Conservation (phyloP, 2,888 invertebrate species). For the Oligia latruncula region DNA sequence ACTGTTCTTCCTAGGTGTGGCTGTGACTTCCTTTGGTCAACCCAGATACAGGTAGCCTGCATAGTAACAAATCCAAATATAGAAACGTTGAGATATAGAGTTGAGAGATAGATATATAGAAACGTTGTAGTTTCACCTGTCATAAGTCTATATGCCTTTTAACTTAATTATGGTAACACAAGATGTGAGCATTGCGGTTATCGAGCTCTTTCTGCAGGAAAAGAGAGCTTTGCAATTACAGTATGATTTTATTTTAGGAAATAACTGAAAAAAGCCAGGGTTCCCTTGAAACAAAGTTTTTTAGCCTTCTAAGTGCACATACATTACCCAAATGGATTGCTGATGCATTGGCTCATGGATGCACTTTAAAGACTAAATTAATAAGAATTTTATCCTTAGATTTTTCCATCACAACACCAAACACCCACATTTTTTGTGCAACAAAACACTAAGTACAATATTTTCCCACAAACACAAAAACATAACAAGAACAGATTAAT, state of each 20-base stretch:
- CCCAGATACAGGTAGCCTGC: neutral
- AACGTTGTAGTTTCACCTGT: neutral
- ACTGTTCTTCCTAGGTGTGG: neutral
- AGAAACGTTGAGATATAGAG: neutral
- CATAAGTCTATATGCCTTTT: neutral
- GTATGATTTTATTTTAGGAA: neutral
- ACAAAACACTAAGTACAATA: neutral
- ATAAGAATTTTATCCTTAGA: neutral
- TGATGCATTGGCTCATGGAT: neutral
- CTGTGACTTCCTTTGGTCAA: neutral
- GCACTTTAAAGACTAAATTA: neutral
- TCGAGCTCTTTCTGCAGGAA: neutral
- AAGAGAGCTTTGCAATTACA: neutral
- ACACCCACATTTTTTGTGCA: neutral
- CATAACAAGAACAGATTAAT: neutral
- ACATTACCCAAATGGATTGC: neutral
- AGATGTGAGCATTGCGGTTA: neutral
- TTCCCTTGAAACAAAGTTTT: neutral
- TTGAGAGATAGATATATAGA: too few relatives aligned
- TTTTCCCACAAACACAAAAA: neutral
- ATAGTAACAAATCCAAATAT: neutral
- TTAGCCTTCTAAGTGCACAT: neutral
- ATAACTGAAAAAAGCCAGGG: neutral
- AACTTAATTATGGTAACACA: neutral
- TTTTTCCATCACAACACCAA: constrained; percentile 11